A percentile compares a stretch with the other conserved stretches of the same genome.
phyloP scores from a whole-genome alignment of 2,113 vertebrate species.

The Nothocercus nigrocapillus region DNA sequence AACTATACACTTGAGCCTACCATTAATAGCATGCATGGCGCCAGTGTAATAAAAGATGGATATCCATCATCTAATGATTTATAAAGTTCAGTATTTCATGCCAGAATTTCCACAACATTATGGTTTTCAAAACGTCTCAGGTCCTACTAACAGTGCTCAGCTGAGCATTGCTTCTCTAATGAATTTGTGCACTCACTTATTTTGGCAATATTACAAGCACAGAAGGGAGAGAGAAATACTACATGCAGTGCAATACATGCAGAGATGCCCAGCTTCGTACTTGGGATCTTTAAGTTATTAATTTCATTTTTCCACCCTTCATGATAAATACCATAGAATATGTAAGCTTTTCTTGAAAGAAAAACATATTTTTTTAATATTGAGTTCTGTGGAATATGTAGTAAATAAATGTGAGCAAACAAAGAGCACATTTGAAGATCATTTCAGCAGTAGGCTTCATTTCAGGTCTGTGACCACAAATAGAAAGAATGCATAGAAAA shows the following conservation, averaged over 20 bases:
- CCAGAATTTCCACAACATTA: slow-evolving; percentile 16
- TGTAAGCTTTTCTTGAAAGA: not conserved
- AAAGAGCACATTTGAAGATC: not conserved
- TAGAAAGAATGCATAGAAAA: slow-evolving; percentile 7
- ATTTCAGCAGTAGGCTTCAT: not conserved
- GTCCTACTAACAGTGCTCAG: not conserved
- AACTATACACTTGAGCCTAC: slow-evolving; percentile 35
- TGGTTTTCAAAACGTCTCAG: slow-evolving; percentile 10
- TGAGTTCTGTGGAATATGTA: not conserved
- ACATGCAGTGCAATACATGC: not conserved
- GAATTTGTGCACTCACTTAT: slow-evolving; percentile 19
- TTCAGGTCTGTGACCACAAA: not conserved
- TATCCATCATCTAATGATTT: slow-evolving; percentile 32
- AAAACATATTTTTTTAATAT: not conserved
- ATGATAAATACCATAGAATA: not conserved
- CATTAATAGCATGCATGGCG: slow-evolving; percentile 34
- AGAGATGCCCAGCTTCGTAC: slow-evolving; percentile 17
- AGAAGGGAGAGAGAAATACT: not conserved
- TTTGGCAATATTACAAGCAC: slow-evolving; percentile 42
- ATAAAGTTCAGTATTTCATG: slow-evolving; percentile 33
- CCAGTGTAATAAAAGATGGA: slow-evolving; percentile 51
- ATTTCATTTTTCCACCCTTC: not conserved
- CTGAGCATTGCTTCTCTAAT: slow-evolving; percentile 55
- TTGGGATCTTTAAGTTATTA: not conserved
- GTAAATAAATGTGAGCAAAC: not conserved